A percentile compares a stretch with the other conserved stretches of the same genome.
phyloP scores from a whole-genome alignment of 1,140 invertebrate genomes.

The Drosophila asahinai region DNA sequence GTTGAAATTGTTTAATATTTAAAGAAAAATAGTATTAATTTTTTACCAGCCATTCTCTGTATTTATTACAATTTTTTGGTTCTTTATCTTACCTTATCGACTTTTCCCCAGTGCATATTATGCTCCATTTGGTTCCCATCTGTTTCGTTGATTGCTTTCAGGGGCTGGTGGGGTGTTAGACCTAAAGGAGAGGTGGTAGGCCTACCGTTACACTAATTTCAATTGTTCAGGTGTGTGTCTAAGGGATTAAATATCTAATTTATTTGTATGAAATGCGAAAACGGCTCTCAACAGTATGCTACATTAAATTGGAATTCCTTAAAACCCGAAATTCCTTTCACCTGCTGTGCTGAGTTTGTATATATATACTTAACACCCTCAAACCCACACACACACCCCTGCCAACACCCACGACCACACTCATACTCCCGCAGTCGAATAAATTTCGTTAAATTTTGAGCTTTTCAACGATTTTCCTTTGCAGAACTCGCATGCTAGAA shows the following conservation, averaged over 20 bases:
- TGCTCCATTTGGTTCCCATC: conserved; percentile 47
- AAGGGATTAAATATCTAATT: conserved; percentile 51
- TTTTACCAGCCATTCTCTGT: not conserved
- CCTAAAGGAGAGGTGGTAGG: not conserved
- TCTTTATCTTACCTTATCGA: not conserved
- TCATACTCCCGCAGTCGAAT: conserved; percentile 44
- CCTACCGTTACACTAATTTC: conserved; percentile 46
- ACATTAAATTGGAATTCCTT: conserved; percentile 46
- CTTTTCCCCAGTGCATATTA: conserved; percentile 35
- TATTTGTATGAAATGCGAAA: conserved; percentile 45
- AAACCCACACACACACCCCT: conserved; percentile 2
- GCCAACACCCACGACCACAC: not conserved
- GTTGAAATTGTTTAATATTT: not conserved
- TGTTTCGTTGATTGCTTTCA: conserved; percentile 49
- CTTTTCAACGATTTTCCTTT: conserved; percentile 81
- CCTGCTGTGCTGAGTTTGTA: conserved; percentile 45
- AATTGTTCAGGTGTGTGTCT: conserved; percentile 46
- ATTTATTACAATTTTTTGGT: not conserved
- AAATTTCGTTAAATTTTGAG: conserved; percentile 80
- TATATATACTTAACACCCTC: conserved; percentile 36
- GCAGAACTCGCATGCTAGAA: conserved; percentile 81
- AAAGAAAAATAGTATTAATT: accelerated
- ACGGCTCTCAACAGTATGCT: conserved; percentile 21
- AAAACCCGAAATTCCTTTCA: conserved; percentile 22
- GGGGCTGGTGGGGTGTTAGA: not conserved